phyloP scores from a whole-genome alignment of 1,140 invertebrate genomes.

The Plodia interpunctella region DNA sequence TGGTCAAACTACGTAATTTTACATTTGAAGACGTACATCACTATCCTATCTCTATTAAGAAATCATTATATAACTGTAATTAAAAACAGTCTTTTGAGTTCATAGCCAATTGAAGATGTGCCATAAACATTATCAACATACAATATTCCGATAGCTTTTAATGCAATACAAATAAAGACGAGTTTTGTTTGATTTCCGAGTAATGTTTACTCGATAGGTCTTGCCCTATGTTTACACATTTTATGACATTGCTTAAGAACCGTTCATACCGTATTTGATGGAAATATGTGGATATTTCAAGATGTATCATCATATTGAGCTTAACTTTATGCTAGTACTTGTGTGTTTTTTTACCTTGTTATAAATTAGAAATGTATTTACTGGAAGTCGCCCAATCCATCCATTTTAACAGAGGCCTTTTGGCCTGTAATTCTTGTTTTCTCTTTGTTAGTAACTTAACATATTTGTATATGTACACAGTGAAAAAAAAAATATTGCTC shows the following conservation, averaged over 20 bases:
- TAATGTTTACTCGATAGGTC: not conserved
- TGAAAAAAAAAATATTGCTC: too few species aligned
- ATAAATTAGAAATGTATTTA: too few species aligned
- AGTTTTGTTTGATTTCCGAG: not conserved
- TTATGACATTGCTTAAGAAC: not conserved
- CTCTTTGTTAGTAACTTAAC: too few species aligned
- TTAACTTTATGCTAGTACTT: not conserved
- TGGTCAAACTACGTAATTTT: too few species aligned
- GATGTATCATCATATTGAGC: not conserved
- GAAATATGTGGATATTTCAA: not conserved
- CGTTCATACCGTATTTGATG: not conserved
- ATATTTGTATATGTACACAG: too few species aligned
- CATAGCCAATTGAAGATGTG: not conserved
- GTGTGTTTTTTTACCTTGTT: not conserved
- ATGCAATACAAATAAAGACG: not conserved
- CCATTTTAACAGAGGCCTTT: too few species aligned
- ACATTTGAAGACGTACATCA: too few species aligned
- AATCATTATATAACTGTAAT: conserved; percentile 3
- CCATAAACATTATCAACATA: not conserved
- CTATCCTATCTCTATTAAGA: not conserved
- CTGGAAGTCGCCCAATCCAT: too few species aligned
- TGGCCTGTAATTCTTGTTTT: too few species aligned
- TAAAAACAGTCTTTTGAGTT: not conserved
- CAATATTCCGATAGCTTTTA: not conserved
- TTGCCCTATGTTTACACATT: not conserved